Evolutionary conservation across 92 coral and sea anemone genomes (phyloP), one percentile per base, ranked within the genome.

Genomic region (Actinostola sp.): DNA sequence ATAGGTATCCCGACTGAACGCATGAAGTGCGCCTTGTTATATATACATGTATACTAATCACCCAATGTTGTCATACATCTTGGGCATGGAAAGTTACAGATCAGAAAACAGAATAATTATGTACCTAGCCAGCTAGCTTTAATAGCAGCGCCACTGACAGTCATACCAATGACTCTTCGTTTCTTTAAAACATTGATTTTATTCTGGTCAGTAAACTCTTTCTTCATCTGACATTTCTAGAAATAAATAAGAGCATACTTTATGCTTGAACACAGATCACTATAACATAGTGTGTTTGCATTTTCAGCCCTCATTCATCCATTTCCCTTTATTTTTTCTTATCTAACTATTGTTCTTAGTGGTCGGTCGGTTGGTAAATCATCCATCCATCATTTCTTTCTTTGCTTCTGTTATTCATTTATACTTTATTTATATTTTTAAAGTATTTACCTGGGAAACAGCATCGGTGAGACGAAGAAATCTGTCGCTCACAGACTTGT

Each of bases 111-210:
- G n/a, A n/a, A n/a, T n/a, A n/a, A 15, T 36, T 28, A 51, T 63
- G n/a, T 78, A 89, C 96, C 88, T 70, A 89, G 57, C 53, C 89
- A 45, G 51, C 80, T 72, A 15, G 88, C 87, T 67, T 84, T 75
- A 13, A 78, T 72, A 8, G 96, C 84, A 2, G 91, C 96, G 27
- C 91, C 96, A 25, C 86, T 86, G 17, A 89, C 88, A 0, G 96
- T 89, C 96, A 89, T 89, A 4, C 91, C 91, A 54, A 89, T 82
- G 5, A 89, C 84, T 8, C 71, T 46, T 28, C 72, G 61, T 29
- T 53, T 32, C 49, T 58, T 89, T 73, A 89, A 66, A 28, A 85
- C 52, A 10, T 86, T 76, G 29, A 89, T 79, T 11, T 70, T 41
- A 10, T 64, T 72, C 31, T 68, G 75, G 35, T 82, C 68, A 28